A percentile compares a stretch with the other conserved stretches of the same genome.
Conservation (phyloP, 1,140 invertebrate genomes). For the Zaprionus ghesquierei region DNA sequence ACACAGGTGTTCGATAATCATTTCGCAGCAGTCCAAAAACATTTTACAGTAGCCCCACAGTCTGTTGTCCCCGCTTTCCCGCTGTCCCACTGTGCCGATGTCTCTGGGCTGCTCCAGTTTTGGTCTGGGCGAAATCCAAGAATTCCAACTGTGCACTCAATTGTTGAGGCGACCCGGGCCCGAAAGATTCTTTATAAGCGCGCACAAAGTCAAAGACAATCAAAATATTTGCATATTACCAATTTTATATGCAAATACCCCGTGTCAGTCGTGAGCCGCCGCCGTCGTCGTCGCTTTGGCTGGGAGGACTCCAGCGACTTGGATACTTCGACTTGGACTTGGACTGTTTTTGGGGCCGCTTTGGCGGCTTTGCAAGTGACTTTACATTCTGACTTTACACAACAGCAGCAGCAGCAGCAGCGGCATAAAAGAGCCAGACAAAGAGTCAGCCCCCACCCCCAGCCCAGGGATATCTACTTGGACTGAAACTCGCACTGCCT, state of each 20-base stretch:
- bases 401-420: conserved; percentile 56
- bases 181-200: conserved; percentile 78
- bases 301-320: conserved; percentile 34
- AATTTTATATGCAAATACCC: conserved; percentile 80
- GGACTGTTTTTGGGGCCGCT: conserved; percentile 65
- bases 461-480: conserved; percentile 24
- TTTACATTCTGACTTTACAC: conserved; percentile 75
- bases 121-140: conserved; percentile 59
- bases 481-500: conserved; percentile 30
- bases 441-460: conserved; percentile 34
- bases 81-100: not conserved
- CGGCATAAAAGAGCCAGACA: conserved; percentile 51
- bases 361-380: conserved; percentile 63
- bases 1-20: conserved; percentile 79
- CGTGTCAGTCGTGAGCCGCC: conserved; percentile 73
- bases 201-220: conserved; percentile 81
- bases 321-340: not conserved
- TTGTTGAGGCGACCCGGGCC: conserved; percentile 55
- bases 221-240: conserved; percentile 81
- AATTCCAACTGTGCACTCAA: conserved; percentile 76
- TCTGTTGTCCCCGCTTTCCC: conserved; percentile 24
- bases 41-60: conserved; percentile 35
- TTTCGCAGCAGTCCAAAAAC: conserved; percentile 64
- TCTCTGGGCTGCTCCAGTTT: conserved; percentile 61
- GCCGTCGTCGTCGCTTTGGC: conserved; percentile 51